Conservation (phyloP, 2,113 vertebrate species). For the Scartelaos histophorus region DNA sequence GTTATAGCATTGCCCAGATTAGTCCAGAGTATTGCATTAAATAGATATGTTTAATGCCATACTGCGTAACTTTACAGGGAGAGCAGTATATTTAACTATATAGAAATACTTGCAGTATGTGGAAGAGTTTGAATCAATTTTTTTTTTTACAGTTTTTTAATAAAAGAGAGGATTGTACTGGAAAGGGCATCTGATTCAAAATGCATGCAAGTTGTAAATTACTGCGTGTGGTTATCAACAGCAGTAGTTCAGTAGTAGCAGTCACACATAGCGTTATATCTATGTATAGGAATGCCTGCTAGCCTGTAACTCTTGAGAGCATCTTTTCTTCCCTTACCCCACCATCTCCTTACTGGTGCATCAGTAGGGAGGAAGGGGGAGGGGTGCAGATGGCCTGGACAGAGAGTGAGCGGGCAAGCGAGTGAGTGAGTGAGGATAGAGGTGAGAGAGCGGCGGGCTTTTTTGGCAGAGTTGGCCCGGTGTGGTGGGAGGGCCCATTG, state of each 20-base stretch:
- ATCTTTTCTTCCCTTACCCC: conserved; percentile 1
- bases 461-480: conserved; percentile 75
- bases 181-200: neutral
- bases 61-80: neutral
- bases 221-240: neutral
- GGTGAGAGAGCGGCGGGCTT: conserved; percentile 73
- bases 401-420: conserved; percentile 39
- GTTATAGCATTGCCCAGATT: too few relatives aligned
- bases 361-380: neutral
- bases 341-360: neutral
- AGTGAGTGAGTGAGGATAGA: conserved; percentile 44
- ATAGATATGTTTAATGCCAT: neutral
- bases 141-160: too few relatives aligned
- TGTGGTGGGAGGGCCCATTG: conserved; percentile 87
- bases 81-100: neutral
- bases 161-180: neutral
- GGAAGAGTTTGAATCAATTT: neutral
- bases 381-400: conserved; percentile 62
- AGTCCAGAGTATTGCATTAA: neutral
- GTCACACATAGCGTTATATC: neutral
- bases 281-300: conserved; percentile 1
- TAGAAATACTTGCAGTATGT: too few relatives aligned
- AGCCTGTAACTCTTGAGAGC: neutral
- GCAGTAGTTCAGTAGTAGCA: neutral
- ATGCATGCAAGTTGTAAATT: neutral